Conservation (phyloP, 2,113 vertebrate species). For the Recurvirostra avosetta region DNA sequence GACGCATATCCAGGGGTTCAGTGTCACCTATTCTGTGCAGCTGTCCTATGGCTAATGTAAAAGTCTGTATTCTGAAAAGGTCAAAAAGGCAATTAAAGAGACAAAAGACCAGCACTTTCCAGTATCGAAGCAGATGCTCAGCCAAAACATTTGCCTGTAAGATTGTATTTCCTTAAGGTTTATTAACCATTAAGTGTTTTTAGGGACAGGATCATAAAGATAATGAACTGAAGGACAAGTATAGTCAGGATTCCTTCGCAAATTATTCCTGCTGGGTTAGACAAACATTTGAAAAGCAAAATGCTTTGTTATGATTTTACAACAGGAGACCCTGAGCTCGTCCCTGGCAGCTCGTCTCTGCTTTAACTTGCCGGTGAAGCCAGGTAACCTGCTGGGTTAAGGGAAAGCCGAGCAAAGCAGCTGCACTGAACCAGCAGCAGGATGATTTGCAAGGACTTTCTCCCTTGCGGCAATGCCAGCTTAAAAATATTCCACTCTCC, state of each 20-base stretch:
- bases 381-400: background rate
- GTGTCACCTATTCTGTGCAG: background rate
- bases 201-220: background rate
- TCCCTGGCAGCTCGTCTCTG: background rate
- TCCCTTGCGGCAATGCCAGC: background rate
- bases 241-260: background rate
- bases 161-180: constrained; percentile 36
- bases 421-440: rapidly evolving
- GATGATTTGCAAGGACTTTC: background rate
- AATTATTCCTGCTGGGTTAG: background rate
- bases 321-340: background rate
- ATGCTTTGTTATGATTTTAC: background rate
- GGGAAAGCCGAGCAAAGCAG: background rate
- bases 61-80: constrained; percentile 50
- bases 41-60: constrained; percentile 14
- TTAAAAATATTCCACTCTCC: background rate
- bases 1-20: background rate
- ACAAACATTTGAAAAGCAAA: background rate
- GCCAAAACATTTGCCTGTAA: constrained; percentile 28
- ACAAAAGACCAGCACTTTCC: background rate
- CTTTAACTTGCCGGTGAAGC: background rate
- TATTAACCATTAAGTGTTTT: constrained; percentile 47
- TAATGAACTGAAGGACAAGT: constrained; percentile 4
- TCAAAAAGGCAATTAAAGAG: constrained; percentile 61
- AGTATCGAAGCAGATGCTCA: background rate